Evolutionary conservation across 2,888 invertebrate species (phyloP).

Genomic region (Octonoba sinensis): DNA sequence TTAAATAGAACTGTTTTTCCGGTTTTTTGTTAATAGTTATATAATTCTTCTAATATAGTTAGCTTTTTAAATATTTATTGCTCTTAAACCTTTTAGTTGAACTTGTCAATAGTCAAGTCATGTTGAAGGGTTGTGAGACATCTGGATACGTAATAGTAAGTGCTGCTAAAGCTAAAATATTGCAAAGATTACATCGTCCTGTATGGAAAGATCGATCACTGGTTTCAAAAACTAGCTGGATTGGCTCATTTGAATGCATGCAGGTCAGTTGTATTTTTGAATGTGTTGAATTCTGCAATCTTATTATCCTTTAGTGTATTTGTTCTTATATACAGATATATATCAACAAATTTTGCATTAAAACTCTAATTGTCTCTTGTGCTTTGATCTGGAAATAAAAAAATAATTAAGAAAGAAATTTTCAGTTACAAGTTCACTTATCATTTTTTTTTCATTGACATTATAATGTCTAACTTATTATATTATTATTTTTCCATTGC

Average conservation of each 20-base stretch:
- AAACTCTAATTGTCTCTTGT: too few relatives aligned
- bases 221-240: conserved; percentile 96
- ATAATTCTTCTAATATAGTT: background rate
- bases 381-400: too few relatives aligned
- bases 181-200: conserved; percentile 88
- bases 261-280: conserved; percentile 75
- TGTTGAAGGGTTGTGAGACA: conserved; percentile 95
- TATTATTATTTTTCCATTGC: too few relatives aligned
- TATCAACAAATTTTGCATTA: too few relatives aligned
- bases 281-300: background rate
- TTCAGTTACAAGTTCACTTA: too few relatives aligned
- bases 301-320: background rate
- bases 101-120: conserved; percentile 87
- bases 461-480: too few relatives aligned
- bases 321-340: background rate
- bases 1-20: too few relatives aligned
- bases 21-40: background rate
- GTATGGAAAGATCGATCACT: conserved; percentile 88
- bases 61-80: too few relatives aligned
- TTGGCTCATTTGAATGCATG: conserved; percentile 95
- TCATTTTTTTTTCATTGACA: too few relatives aligned
- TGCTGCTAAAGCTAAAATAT: conserved; percentile 94
- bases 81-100: conserved; percentile 75
- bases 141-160: conserved; percentile 97
- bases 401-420: too few relatives aligned